A percentile compares a stretch with the other conserved stretches of the same genome.
Evolutionary conservation across 64 coral and sea anemone species (phyloP).

Genomic region (Actinia tenebrosa): DNA sequence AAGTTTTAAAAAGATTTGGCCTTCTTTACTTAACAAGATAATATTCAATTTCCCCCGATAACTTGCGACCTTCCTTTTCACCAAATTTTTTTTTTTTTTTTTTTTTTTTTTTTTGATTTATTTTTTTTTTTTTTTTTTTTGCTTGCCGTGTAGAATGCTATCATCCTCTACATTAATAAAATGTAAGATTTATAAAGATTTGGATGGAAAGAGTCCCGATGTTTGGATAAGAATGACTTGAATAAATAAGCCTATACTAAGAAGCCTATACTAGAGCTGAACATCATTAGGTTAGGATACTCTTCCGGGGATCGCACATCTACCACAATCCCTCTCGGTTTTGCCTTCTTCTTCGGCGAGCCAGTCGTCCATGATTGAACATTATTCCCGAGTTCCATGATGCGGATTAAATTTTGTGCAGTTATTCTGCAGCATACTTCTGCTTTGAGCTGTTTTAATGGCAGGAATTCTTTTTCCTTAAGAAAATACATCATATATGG

Average conservation of each 20-base stretch:
- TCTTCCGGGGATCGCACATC: conserved; percentile 84
- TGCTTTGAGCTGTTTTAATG: conserved; percentile 67
- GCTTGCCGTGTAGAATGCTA: too few relatives aligned
- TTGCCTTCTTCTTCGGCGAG: conserved; percentile 41
- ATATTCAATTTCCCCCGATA: too few relatives aligned
- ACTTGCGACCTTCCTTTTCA: too few relatives aligned
- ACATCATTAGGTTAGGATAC: conserved; percentile 58
- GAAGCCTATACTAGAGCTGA: neutral
- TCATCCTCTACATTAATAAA: too few relatives aligned
- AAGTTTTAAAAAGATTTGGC: too few relatives aligned
- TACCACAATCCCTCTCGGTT: conserved; percentile 72
- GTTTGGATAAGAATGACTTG: too few relatives aligned
- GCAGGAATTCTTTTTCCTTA: conserved; percentile 90
- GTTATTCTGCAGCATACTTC: conserved; percentile 87
- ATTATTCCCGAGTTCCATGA: conserved; percentile 66
- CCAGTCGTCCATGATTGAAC: conserved; percentile 3
- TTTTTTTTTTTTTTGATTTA: too few relatives aligned
- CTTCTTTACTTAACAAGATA: too few relatives aligned
- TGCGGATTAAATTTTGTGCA: conserved; percentile 69
- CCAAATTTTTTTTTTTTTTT: too few relatives aligned
- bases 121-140: too few relatives aligned
- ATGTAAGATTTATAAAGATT: too few relatives aligned
- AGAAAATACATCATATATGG: neutral
- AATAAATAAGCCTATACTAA: neutral
- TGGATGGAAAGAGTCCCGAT: too few relatives aligned